phyloP scores from a whole-genome alignment of 2,888 invertebrate genomes.

The Arctia plantaginis region DNA sequence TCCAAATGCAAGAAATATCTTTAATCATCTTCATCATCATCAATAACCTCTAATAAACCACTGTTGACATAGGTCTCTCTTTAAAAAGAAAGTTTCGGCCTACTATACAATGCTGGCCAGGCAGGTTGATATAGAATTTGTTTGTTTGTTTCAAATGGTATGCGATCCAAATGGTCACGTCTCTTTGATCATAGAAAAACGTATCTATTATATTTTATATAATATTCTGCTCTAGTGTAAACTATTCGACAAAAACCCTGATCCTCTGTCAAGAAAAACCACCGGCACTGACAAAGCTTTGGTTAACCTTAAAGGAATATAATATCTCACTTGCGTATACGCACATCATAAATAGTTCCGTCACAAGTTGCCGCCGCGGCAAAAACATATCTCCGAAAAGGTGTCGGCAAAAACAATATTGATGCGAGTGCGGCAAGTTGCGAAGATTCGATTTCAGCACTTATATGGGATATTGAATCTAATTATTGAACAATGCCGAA shows the following conservation, averaged over 20 bases:
- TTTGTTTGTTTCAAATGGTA: background rate
- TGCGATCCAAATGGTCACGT: background rate
- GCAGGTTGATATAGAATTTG: too few relatives aligned
- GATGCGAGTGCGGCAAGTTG: background rate
- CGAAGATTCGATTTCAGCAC: constrained; percentile 18
- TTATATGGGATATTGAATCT: constrained; percentile 34
- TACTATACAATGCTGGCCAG: too few relatives aligned
- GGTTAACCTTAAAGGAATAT: constrained; percentile 48
- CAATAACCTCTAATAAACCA: too few relatives aligned
- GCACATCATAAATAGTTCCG: constrained; percentile 50
- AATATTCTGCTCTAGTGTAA: background rate
- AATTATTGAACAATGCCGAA: constrained; percentile 34
- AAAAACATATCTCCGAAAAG: constrained; percentile 41
- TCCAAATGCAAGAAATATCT: background rate
- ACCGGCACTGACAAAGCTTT: constrained; percentile 20
- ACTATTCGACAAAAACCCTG: constrained; percentile 14
- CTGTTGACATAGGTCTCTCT: too few relatives aligned
- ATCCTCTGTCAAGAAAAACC: constrained; percentile 31
- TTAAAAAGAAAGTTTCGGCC: background rate
- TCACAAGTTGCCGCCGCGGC: constrained; percentile 18
- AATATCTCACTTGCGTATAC: constrained; percentile 54
- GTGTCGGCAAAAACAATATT: constrained; percentile 34
- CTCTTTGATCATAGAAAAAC: background rate
- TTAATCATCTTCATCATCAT: too few relatives aligned
- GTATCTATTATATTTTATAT: background rate